Evolutionary conservation across 2,113 vertebrate species (phyloP).

Genomic region (Myrmecophaga tridactyla): DNA sequence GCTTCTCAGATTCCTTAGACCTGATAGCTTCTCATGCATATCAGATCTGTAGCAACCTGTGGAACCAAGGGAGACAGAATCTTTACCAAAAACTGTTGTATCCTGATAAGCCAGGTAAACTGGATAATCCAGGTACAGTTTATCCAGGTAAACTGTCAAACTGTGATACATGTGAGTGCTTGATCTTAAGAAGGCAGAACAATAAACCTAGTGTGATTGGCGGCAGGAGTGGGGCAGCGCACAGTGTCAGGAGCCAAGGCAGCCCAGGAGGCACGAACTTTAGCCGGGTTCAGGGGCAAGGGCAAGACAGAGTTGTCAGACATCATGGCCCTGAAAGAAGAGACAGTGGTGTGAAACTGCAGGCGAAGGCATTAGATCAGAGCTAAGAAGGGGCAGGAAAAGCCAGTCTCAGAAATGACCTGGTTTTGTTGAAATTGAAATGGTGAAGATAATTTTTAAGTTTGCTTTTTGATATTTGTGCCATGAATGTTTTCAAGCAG

Average conservation of each 20-base stretch:
- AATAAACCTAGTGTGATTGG: not conserved
- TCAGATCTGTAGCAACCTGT: not conserved
- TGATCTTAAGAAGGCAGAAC: not conserved
- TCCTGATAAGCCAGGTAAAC: no score
- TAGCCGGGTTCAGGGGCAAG: not conserved
- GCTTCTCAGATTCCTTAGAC: not conserved
- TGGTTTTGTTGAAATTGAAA: not conserved
- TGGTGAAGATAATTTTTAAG: not conserved
- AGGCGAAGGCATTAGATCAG: not conserved
- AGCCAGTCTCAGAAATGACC: not conserved
- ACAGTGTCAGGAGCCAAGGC: not conserved
- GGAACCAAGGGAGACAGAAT: not conserved
- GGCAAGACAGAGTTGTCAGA: not conserved
- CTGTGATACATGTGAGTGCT: not conserved
- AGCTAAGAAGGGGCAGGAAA: not conserved
- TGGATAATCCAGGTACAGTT: no score
- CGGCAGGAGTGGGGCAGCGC: not conserved
- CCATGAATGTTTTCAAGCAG: slow-evolving; percentile 9
- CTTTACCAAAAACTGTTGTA: not conserved
- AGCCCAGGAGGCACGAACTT: not conserved
- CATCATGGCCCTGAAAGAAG: not conserved
- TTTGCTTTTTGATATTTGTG: not conserved
- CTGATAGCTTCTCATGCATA: not conserved
- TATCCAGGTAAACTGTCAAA: not conserved
- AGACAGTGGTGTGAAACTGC: not conserved